Conservation (phyloP, 1,140 invertebrate species). For the Delia radicum region DNA sequence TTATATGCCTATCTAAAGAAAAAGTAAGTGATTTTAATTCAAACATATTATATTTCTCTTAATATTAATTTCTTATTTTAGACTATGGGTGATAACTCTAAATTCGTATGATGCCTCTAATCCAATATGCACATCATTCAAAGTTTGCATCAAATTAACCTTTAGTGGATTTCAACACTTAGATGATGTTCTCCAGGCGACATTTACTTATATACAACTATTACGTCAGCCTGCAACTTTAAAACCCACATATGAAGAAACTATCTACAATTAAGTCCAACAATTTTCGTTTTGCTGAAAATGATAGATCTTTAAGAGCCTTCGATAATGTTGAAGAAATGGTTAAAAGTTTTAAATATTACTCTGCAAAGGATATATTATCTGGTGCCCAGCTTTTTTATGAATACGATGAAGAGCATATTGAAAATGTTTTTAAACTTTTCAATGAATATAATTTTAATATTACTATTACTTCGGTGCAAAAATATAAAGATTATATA, state of each 20-base stretch:
- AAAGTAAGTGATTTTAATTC: conserved; percentile 58
- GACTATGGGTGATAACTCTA: conserved; percentile 80
- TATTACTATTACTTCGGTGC: conserved; percentile 68
- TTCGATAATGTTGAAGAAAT: conserved; percentile 76
- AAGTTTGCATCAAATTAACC: conserved; percentile 73
- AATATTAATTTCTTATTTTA: conserved; percentile 35
- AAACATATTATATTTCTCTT: background rate
- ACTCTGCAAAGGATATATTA: conserved; percentile 75
- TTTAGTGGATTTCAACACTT: conserved; percentile 76
- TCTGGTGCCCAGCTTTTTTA: conserved; percentile 72
- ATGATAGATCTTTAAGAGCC: conserved; percentile 69
- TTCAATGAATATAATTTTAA: conserved; percentile 74
- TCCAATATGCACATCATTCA: conserved; percentile 73
- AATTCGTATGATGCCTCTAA: conserved; percentile 74
- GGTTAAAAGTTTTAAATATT: conserved; percentile 78
- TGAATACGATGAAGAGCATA: conserved; percentile 73
- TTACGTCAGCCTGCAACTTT: conserved; percentile 63
- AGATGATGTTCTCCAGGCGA: conserved; percentile 65
- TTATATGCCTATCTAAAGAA: conserved; percentile 79
- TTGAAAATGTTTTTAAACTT: conserved; percentile 65
- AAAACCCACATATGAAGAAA: conserved; percentile 51
- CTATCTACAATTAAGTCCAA: conserved; percentile 68
- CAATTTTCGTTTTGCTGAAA: conserved; percentile 68
- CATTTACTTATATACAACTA: conserved; percentile 76
- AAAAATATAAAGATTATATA: conserved; percentile 60